Conservation (phyloP, 2,113 vertebrate genomes). For the Marmota flaviventris region DNA sequence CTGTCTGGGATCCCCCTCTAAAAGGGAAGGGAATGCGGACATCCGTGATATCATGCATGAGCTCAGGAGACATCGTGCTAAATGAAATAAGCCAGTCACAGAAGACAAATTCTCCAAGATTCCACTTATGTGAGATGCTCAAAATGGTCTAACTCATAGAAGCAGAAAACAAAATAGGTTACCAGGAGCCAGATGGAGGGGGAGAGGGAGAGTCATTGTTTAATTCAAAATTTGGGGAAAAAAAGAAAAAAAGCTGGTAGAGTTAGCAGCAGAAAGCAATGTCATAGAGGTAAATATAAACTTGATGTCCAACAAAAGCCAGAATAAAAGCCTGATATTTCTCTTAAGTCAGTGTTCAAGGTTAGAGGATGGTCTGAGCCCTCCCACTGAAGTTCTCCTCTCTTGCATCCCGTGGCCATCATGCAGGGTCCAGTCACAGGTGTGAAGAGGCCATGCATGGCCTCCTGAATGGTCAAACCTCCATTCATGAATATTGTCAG, state of each 20-base stretch:
- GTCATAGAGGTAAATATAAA: neutral
- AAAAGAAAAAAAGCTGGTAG: neutral
- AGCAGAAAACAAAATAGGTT: neutral
- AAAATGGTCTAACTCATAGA: neutral
- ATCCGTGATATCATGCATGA: neutral
- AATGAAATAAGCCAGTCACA: neutral
- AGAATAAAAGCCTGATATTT: neutral
- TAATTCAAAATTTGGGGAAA: neutral
- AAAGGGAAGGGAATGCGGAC: neutral
- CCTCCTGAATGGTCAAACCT: neutral
- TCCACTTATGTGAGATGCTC: neutral
- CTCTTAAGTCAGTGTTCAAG: neutral
- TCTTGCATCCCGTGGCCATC: too few relatives aligned
- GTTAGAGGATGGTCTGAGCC: neutral
- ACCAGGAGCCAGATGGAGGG: too few relatives aligned
- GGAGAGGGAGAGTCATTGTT: neutral
- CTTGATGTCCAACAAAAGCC: neutral
- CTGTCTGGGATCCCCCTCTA: neutral
- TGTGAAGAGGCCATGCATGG: neutral
- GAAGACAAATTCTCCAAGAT: neutral
- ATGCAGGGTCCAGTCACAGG: too few relatives aligned
- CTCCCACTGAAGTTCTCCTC: neutral
- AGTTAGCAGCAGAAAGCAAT: neutral
- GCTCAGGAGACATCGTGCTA: too few relatives aligned
- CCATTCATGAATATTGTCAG: neutral